Base-by-base conservation (phyloP, 2,888 invertebrate species). In the Agriopis marginaria region DNA sequence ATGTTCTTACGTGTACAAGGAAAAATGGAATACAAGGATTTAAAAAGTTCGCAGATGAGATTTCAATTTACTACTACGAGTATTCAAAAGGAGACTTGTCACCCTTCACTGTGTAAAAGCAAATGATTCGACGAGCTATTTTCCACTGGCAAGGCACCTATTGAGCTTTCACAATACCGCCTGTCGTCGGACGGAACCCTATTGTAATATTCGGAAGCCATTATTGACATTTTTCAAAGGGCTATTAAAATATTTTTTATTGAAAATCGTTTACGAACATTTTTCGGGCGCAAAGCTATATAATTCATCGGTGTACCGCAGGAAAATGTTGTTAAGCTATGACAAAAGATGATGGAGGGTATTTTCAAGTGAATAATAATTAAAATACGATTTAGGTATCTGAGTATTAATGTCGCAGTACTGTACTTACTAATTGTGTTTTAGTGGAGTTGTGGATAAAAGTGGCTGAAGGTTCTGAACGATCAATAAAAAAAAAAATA, bases 141-240 rank as follows among this genome's bases (percentile, higher is more conserved):
- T 92, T 91, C 90, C 89, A 87, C 76, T 81, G 86, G 85, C 84
- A 89, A 83, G 86, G 84, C 81, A 81, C 82, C 87, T 83, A 89
- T 91, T 89, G 87, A 91, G 80, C 79, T 79, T 78, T 86, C 85
- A 93, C 92, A 92, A 92, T 90, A 87, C 87, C 82, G 84, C 79
- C 87, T 84, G 89, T 83, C 90, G 84, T 83, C 88, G 86, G 89
- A 89, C 90, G 90, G 89, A 90, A 87, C 84, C 83, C 89, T 80
- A 89, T 92, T 93, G 92, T 92, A 87, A 87, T 86, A 82, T 84
- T 85, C 89, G 92, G 90, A 91, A 91, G 89, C 91, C 90, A 91
- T 91, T 92, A 92, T 90, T 90, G 91, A 91, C 89, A 85, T 91
- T 90, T 91, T 91, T 90, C 88, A 91, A 92, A 90, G 87, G 87